Conservation (phyloP, 2,888 invertebrate genomes). For the Malacosoma neustria region DNA sequence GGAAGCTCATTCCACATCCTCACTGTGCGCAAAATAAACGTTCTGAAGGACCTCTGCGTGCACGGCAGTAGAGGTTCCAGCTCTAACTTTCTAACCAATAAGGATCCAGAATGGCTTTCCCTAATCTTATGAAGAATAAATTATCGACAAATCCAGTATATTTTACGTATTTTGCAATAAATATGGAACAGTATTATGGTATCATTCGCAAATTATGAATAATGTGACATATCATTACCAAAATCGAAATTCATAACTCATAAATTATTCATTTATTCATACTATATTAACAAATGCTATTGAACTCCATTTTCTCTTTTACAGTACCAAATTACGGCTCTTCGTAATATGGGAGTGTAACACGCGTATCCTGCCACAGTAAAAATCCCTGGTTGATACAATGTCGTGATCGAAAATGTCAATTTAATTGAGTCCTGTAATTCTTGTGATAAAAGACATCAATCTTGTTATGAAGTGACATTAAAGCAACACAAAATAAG, state of each 20-base stretch:
- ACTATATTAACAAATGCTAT: not conserved
- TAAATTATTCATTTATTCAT: slow-evolving; percentile 47
- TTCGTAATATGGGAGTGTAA: not conserved
- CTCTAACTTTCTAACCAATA: too few species aligned
- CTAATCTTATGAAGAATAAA: too few species aligned
- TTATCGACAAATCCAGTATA: not conserved
- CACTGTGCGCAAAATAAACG: too few species aligned
- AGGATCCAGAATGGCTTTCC: too few species aligned
- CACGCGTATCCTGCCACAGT: not conserved
- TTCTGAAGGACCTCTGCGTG: too few species aligned
- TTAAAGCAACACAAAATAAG: not conserved
- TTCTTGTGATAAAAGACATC: not conserved
- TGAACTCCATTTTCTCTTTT: not conserved
- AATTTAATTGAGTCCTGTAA: not conserved
- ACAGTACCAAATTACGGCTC: not conserved
- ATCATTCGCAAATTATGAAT: slow-evolving; percentile 52
- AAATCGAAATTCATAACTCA: slow-evolving; percentile 28
- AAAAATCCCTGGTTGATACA: not conserved
- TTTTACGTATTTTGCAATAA: not conserved
- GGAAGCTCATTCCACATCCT: too few species aligned
- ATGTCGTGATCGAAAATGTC: not conserved
- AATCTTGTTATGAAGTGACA: not conserved
- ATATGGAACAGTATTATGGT: slow-evolving; percentile 31
- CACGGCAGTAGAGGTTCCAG: too few species aligned
- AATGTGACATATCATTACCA: slow-evolving; percentile 48